Evolutionary conservation across 2,888 invertebrate genomes (phyloP).

Genomic region (Rhagonycha lutea): DNA sequence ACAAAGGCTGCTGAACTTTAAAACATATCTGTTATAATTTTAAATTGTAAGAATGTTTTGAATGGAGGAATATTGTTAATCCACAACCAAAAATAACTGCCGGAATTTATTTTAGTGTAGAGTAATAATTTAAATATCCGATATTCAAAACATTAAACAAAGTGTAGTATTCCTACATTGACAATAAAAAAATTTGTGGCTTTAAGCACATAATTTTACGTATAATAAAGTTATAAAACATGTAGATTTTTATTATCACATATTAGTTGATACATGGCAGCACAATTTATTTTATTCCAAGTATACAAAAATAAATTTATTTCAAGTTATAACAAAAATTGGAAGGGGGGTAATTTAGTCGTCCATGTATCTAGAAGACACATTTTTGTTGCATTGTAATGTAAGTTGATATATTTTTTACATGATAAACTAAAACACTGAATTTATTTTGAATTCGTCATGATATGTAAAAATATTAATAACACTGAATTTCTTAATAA

Average conservation of each 20-base stretch:
- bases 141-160: slow-evolving; percentile 17
- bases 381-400: too few relatives aligned
- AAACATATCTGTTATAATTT: slow-evolving; percentile 46
- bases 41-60: slow-evolving; percentile 6
- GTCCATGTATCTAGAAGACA: too few relatives aligned
- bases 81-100: background rate
- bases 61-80: slow-evolving; percentile 9
- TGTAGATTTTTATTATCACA: slow-evolving; percentile 3
- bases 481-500: background rate
- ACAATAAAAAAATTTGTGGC: slow-evolving; percentile 37
- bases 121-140: slow-evolving; percentile 7
- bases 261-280: background rate
- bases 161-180: slow-evolving; percentile 31
- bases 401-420: too few relatives aligned
- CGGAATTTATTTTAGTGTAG: background rate
- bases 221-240: slow-evolving; percentile 18
- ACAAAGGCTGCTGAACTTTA: slow-evolving; percentile 71
- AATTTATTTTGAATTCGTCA: background rate
- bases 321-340: background rate
- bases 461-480: background rate
- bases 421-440: background rate
- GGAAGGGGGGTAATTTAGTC: background rate
- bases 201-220: slow-evolving; percentile 24
- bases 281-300: background rate
- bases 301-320: background rate